Evolutionary conservation across 2,888 invertebrate genomes (phyloP).

Genomic region (Drosophila koepferae): DNA sequence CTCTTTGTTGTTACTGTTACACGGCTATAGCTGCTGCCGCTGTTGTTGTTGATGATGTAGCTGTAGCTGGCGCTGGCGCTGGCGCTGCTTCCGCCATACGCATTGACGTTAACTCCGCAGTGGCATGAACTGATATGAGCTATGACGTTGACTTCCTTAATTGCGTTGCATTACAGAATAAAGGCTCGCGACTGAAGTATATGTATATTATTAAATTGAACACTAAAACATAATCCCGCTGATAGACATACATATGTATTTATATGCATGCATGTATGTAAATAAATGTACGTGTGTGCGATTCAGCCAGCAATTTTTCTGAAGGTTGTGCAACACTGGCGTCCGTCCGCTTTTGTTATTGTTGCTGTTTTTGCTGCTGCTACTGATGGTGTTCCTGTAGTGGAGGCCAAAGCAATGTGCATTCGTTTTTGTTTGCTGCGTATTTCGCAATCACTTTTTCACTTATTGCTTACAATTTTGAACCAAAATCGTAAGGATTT

Average conservation of each 20-base stretch:
- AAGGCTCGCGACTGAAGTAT: slow-evolving; percentile 52
- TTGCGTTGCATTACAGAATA: slow-evolving; percentile 48
- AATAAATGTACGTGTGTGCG: slow-evolving; percentile 34
- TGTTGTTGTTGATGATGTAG: slow-evolving; percentile 39
- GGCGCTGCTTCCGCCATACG: slow-evolving; percentile 63
- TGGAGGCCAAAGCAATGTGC: slow-evolving; percentile 37
- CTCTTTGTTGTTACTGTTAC: slow-evolving; percentile 52
- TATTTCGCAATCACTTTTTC: slow-evolving; percentile 73
- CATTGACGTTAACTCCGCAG: slow-evolving; percentile 33
- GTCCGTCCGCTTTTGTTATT: slow-evolving; percentile 45
- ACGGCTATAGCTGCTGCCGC: slow-evolving; percentile 19
- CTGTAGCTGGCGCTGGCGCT: slow-evolving; percentile 25
- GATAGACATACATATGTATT: slow-evolving; percentile 12
- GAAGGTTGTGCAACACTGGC: slow-evolving; percentile 68
- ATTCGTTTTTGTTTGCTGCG: slow-evolving; percentile 41
- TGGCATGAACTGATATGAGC: slow-evolving; percentile 38
- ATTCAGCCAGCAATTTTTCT: slow-evolving; percentile 32
- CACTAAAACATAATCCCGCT: slow-evolving; percentile 56
- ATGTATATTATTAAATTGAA: slow-evolving; percentile 57
- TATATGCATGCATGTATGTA: slow-evolving; percentile 5
- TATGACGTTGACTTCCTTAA: slow-evolving; percentile 54
- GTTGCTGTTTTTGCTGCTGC: slow-evolving; percentile 49
- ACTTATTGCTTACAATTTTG: slow-evolving; percentile 24
- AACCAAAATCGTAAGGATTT: slow-evolving; percentile 1
- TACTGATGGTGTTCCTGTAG: slow-evolving; percentile 34